Conservation (phyloP, 2,113 vertebrate species). For the Syrrhaptes paradoxus region DNA sequence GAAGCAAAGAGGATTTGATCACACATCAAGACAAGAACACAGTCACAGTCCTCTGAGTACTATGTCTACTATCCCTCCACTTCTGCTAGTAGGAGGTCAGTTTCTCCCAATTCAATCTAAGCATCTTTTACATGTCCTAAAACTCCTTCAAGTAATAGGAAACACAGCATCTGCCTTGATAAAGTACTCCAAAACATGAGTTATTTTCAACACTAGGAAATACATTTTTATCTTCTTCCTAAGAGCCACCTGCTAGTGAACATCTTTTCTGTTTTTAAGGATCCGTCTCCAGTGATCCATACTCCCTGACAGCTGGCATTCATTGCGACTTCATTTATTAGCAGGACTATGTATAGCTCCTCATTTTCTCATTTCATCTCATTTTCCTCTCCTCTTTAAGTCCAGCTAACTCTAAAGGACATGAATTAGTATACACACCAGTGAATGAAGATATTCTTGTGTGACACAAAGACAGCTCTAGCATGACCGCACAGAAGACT, state of each 20-base stretch:
- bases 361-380: not conserved
- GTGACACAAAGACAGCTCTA: not conserved
- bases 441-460: not conserved
- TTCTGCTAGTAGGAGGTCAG: not conserved
- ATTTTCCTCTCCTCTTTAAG: not conserved
- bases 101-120: not conserved
- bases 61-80: not conserved
- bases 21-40: not conserved
- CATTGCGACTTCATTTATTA: not conserved
- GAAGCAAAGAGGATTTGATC: not conserved
- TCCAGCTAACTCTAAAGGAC: not conserved
- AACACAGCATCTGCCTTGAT: not conserved
- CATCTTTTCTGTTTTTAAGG: not conserved
- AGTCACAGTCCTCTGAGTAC: not conserved
- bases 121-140: not conserved
- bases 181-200: not conserved
- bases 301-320: not conserved
- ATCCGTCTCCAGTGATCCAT: not conserved
- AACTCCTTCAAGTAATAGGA: not conserved
- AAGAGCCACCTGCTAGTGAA: not conserved
- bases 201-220: not conserved
- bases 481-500: not conserved
- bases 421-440: not conserved
- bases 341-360: not conserved
- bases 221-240: not conserved